Base-by-base conservation (phyloP, 37 sponge, comb jelly and placozoan genomes). In the Corticium candelabrum region DNA sequence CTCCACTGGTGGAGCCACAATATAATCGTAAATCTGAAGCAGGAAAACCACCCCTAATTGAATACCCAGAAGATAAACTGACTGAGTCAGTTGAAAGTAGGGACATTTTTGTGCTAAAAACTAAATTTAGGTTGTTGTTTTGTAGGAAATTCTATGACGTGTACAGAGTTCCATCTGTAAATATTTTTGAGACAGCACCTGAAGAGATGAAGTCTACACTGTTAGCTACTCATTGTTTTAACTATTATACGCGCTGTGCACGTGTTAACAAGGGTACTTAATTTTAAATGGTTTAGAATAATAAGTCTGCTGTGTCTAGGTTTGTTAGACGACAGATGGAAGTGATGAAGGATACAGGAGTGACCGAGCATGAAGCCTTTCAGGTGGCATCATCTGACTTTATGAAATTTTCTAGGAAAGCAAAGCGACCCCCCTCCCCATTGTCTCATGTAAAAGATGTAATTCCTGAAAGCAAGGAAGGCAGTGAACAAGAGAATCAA, bases 1-100 rank as follows among this genome's bases (percentile, higher is more conserved):
- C 91, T 39, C 90, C 90, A 1, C n/a, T 62, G 3, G 36, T 78
- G 4, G 43, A 41, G 0, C 80, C 86, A 21, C 76, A 72, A 15
- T 35, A 79, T 69, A 79, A 75, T 34, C 30, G 38, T 35, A 7
- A 38, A 31, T 41, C 75, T 0, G 75, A 78, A 30, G 11, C 15
- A 67, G 89, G 89, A 0, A 57, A 40, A 68, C 74, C 82, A 31
- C 74, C 41, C 1, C 7, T 21, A 11, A 41, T 88, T 2, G 2
- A 2, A 3, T 88, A 78, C 56, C 68, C 78, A 27, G 77, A 88
- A 38, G 89, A 88, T 37, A n/a, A 7, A 11, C 73, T 76, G 2
- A 82, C 7, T 41, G 72, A 37, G 87, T 86, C 1, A 43, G 74
- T 37, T 15, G 39, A 27, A 30, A 2, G 15, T 75, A 37, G 30